These are phyloP conservation scores for Calvadosia cruxmelitensis DNA, from an alignment of 30 jellyfish, hydroid and myxozoan genomes.

Conservation along the genomic window DNA sequence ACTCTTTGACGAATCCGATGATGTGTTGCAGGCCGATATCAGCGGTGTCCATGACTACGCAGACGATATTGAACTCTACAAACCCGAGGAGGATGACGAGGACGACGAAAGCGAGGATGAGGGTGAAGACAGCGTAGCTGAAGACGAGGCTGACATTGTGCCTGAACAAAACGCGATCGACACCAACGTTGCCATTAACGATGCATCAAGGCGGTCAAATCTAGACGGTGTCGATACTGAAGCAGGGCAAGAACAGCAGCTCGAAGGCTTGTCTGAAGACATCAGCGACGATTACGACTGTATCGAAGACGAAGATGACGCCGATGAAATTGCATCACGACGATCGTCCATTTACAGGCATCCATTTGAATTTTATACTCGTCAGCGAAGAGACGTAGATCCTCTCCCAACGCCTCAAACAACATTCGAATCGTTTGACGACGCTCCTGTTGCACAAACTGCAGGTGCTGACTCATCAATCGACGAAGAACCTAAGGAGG, in stretches of 20 bases:
- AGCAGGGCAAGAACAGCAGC: constrained; percentile 4
- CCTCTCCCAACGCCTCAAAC: background rate
- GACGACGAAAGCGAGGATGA: constrained; percentile 6
- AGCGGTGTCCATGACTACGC: background rate
- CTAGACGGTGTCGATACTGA: background rate
- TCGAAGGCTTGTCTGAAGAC: constrained; percentile 25
- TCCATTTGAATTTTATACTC: background rate
- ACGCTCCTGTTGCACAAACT: constrained; percentile 25
- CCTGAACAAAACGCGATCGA: background rate
- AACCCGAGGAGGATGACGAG: background rate
- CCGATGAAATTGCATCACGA: constrained; percentile 31
- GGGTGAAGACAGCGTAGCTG: constrained; percentile 28
- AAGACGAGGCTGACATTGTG: background rate
- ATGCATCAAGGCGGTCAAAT: background rate
- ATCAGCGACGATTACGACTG: constrained; percentile 32
- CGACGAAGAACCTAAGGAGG: constrained; percentile 23
- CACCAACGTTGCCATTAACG: background rate
- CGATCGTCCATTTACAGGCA: no score
- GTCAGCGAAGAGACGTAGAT: background rate
- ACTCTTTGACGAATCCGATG: background rate
- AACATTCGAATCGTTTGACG: constrained; percentile 20
- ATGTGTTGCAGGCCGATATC: background rate
- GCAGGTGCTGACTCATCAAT: constrained; percentile 21
- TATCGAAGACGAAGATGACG: constrained; percentile 28
- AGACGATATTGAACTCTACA: background rate